These are phyloP conservation scores for Margaritifera margaritifera DNA, from an alignment of 2,888 invertebrate species.

Conservation along the genomic window DNA sequence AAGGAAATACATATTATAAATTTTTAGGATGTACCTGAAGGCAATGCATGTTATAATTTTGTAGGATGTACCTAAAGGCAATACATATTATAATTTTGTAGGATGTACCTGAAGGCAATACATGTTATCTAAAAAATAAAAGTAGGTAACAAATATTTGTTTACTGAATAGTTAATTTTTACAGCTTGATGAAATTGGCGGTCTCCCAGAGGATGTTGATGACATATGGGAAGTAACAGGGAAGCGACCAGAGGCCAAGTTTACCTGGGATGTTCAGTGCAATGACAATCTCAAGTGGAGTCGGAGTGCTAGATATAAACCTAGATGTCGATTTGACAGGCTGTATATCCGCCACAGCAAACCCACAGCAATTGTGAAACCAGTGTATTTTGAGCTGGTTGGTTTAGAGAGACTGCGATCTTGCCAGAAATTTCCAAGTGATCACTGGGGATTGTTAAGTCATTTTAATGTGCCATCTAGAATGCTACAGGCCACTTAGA, in stretches of 20 bases:
- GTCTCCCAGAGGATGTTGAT: constrained; percentile 72
- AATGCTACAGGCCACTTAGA: neutral
- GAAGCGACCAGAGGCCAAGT: constrained; percentile 74
- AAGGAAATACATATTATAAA: too few relatives aligned
- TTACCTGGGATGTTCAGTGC: constrained; percentile 77
- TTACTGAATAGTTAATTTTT: constrained; percentile 14
- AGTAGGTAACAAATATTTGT: neutral
- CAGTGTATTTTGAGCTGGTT: constrained; percentile 76
- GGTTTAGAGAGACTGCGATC: constrained; percentile 75
- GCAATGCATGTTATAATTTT: too few relatives aligned
- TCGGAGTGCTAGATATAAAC: constrained; percentile 66
- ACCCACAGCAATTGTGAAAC: constrained; percentile 58
- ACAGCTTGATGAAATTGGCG: constrained; percentile 69
- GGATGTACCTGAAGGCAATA: too few relatives aligned
- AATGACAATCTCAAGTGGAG: constrained; percentile 76
- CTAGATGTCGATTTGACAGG: constrained; percentile 77
- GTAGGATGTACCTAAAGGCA: too few relatives aligned
- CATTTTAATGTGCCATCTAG: constrained; percentile 59
- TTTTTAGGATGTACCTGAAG: too few relatives aligned
- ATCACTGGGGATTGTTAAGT: constrained; percentile 76
- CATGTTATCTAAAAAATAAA: neutral
- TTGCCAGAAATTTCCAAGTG: constrained; percentile 76
- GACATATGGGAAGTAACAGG: constrained; percentile 78
- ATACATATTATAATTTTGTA: too few relatives aligned
- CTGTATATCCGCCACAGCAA: constrained; percentile 71